Evolutionary conservation across 2,113 vertebrate genomes (phyloP), one percentile per base, ranked within the genome.

Genomic region (Erythrolamprus reginae): DNA sequence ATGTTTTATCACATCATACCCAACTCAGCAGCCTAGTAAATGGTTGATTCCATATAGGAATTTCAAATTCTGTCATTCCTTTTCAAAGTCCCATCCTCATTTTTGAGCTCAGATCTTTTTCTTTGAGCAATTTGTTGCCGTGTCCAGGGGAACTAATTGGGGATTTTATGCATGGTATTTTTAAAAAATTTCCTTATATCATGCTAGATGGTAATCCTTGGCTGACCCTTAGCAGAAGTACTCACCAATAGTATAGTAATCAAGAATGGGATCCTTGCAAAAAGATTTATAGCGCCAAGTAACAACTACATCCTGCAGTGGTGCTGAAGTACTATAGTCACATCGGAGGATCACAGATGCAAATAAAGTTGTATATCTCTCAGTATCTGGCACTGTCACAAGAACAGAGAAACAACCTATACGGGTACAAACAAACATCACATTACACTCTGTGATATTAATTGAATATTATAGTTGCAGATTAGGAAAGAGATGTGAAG

Each of bases 241-340:
- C 97, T 98, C 94, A 99, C 99, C 97, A 89, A 96, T 96, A 52
- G 98, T 98, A 94, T 98, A 98, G 95, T 98, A 99, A 51, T 99
- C 98, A 92, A 99, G 97, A 86, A 99, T 97, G 1, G 99, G 99
- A 92, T 99, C 99, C 95, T 98, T 98, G 97, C 99, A 99, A 97
- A 99, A 99, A 90, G 98, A 98, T 96, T 99, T 99, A 96, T 84
- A 99, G 88, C 93, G 97, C 99, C 99, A 99, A 1, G 98, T 98
- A 96, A 99, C 96, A 38, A 98, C 94, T 33, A 99, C 98, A 0
- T 98, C 97, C 92, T 99, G 98, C 70, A 95, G 94, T 93, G 92
- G 97, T 0, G 98, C 98, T 0, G 99, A 99, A 50, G 99, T 99
- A 94, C 98, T 98, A 55, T 97, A 99, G 90, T 99, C 99, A 94